Evolutionary conservation across 2,888 invertebrate genomes (phyloP).

Genomic region (Podabrus alpinus): DNA sequence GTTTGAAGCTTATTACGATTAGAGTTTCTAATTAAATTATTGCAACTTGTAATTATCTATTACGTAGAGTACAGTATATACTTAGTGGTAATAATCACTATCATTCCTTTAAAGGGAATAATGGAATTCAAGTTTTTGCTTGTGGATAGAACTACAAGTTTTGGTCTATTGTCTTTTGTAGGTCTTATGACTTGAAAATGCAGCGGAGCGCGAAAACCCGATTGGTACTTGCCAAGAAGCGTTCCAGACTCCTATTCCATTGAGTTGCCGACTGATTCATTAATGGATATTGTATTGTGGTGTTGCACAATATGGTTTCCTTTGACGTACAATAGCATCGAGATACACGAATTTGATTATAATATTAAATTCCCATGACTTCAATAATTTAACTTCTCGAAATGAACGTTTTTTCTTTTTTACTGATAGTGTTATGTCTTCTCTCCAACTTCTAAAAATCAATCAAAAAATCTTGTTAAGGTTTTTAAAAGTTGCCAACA

Average conservation of each 20-base stretch:
- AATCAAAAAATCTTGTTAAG: neutral
- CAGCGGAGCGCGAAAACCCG: conserved; percentile 22
- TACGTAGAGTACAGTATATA: neutral
- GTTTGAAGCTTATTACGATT: neutral
- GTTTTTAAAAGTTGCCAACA: neutral
- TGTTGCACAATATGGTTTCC: conserved; percentile 23
- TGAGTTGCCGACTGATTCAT: conserved; percentile 24
- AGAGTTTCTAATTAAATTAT: neutral
- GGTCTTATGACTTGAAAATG: conserved; percentile 17
- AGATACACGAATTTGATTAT: conserved; percentile 19
- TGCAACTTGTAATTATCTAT: neutral
- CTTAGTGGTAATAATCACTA: conserved; percentile 18
- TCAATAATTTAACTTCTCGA: neutral
- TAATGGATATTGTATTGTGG: conserved; percentile 30
- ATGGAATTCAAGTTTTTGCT: conserved; percentile 11
- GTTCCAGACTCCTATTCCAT: conserved; percentile 19
- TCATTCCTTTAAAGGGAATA: conserved; percentile 18
- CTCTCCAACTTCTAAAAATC: neutral
- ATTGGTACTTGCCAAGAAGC: conserved; percentile 21
- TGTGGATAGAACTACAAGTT: conserved; percentile 17
- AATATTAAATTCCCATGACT: neutral
- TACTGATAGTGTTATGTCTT: neutral
- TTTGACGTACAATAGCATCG: conserved; percentile 5
- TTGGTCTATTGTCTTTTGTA: conserved; percentile 17
- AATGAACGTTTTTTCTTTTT: neutral